phyloP scores from a whole-genome alignment of 2,113 vertebrate genomes.

The Corythaeola cristata region DNA sequence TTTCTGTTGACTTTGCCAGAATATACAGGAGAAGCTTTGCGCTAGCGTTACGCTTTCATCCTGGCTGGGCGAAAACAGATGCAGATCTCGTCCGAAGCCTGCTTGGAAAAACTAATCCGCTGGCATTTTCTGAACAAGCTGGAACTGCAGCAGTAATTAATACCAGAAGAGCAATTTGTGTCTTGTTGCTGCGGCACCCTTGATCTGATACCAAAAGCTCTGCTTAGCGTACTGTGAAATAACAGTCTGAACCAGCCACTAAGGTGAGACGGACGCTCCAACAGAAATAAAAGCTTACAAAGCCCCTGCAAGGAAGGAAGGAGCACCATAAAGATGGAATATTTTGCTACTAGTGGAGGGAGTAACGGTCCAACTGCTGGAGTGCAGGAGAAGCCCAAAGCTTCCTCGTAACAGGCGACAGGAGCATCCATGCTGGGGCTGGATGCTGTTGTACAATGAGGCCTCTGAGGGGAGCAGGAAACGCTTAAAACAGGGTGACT shows the following conservation, averaged over 20 bases:
- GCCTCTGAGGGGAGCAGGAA: not conserved
- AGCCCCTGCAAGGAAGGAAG: not conserved
- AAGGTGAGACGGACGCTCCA: not conserved
- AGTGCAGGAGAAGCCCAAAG: not conserved
- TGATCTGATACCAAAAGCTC: not conserved
- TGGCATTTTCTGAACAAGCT: not conserved
- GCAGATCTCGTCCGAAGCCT: not conserved
- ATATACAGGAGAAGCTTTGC: not conserved
- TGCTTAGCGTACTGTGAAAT: not conserved
- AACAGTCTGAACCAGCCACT: not conserved
- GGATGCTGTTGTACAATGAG: not conserved
- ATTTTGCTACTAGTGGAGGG: accelerated
- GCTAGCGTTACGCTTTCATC: not conserved
- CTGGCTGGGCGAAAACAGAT: not conserved
- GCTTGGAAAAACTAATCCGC: not conserved
- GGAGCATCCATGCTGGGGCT: not conserved
- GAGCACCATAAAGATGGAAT: not conserved
- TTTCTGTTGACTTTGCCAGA: not conserved
- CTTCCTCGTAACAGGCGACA: not conserved
- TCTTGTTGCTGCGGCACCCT: not conserved
- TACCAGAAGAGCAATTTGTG: not conserved
- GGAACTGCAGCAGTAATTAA: not conserved
- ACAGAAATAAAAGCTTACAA: not conserved
- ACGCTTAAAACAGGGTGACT: not conserved
- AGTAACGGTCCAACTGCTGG: not conserved